Percentiles rank a stretch among this genome's conserved stretches.
Evolutionary conservation across 2,888 invertebrate genomes (phyloP).

Genomic region (Brachyopa scutellaris): DNA sequence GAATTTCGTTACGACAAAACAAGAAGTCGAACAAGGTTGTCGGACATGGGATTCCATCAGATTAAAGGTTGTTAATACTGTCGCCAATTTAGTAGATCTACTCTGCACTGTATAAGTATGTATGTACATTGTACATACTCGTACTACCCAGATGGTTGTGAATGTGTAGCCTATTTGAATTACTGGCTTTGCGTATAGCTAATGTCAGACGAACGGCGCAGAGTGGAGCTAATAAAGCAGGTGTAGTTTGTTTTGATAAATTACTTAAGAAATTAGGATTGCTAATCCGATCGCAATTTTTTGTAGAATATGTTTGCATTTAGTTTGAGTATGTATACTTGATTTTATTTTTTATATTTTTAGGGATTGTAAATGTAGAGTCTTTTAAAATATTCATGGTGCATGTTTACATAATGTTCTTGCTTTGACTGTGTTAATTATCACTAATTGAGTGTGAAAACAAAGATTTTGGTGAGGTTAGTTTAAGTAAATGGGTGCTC

Average conservation of each 20-base stretch:
- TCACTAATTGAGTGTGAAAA: slow-evolving; percentile 35
- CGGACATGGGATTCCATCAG: slow-evolving; percentile 76
- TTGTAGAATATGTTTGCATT: slow-evolving; percentile 8
- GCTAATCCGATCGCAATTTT: slow-evolving; percentile 54
- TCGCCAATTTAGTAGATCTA: slow-evolving; percentile 75
- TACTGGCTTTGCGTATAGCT: slow-evolving; percentile 30
- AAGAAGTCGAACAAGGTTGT: slow-evolving; percentile 75
- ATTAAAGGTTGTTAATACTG: slow-evolving; percentile 77
- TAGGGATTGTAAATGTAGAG: too few species aligned
- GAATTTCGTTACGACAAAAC: slow-evolving; percentile 67
- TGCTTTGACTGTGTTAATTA: slow-evolving; percentile 46
- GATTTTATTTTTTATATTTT: too few species aligned
- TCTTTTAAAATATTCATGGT: slow-evolving; percentile 13
- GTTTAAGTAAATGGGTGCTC: too few species aligned
- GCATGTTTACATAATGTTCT: too few species aligned
- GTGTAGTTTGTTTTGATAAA: slow-evolving; percentile 72
- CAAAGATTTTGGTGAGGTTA: too few species aligned
- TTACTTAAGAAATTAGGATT: slow-evolving; percentile 66
- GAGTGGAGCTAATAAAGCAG: slow-evolving; percentile 68
- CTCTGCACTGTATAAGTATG: neutral
- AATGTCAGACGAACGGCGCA: slow-evolving; percentile 28
- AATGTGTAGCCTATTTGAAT: slow-evolving; percentile 62
- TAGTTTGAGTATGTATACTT: slow-evolving; percentile 19
- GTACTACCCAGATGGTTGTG: slow-evolving; percentile 66
- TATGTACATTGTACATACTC: slow-evolving; percentile 22